Evolutionary conservation across 2,888 invertebrate genomes (phyloP).

Genomic region (Torymus texanus): DNA sequence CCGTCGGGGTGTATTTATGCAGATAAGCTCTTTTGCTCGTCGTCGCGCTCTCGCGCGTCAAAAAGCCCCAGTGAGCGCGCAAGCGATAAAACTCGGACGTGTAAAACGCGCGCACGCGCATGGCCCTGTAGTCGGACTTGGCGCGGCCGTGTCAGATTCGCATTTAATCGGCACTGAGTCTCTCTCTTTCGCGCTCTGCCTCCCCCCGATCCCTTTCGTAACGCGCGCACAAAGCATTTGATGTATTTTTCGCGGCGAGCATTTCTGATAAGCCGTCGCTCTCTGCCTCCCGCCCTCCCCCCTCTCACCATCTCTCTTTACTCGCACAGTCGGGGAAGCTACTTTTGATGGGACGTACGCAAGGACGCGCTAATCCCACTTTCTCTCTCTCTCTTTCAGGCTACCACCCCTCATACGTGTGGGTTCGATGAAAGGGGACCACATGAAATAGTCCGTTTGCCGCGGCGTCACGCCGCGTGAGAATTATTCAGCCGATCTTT

Average conservation of each 20-base stretch:
- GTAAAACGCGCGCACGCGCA: neutral
- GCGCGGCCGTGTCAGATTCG: slow-evolving; percentile 7
- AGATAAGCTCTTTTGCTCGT: slow-evolving; percentile 35
- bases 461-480: neutral
- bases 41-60: slow-evolving; percentile 8
- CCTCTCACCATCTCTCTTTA: too few species aligned
- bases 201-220: neutral
- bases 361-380: neutral
- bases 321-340: neutral
- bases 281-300: neutral
- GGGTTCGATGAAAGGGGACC: too few species aligned
- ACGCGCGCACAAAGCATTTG: too few species aligned
- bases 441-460: slow-evolving; percentile 37
- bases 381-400: neutral
- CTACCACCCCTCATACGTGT: neutral
- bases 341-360: slow-evolving; percentile 13
- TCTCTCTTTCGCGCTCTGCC: neutral
- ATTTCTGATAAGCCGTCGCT: slow-evolving; percentile 10
- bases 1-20: slow-evolving; percentile 45
- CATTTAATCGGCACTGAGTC: slow-evolving; percentile 31
- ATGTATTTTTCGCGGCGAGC: neutral
- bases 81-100: slow-evolving; percentile 29
- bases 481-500: slow-evolving; percentile 46
- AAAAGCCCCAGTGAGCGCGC: slow-evolving; percentile 6
- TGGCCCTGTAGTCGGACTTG: neutral